phyloP scores from a whole-genome alignment of 2,113 vertebrate genomes.

The Phainopepla nitens region DNA sequence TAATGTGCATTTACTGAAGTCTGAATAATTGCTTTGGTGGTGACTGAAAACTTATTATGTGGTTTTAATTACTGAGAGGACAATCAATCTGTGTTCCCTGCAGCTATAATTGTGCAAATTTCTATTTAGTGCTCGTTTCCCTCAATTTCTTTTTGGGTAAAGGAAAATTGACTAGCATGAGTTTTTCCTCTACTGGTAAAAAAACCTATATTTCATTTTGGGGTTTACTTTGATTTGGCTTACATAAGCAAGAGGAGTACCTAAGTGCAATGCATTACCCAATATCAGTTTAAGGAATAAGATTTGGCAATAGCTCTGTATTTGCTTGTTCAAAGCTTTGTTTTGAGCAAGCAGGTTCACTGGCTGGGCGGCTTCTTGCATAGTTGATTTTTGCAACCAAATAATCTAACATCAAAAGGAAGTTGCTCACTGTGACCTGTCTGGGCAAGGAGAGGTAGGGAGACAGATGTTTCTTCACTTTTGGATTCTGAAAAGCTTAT shows the following conservation, averaged over 20 bases:
- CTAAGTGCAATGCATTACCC: not conserved
- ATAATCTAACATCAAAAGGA: not conserved
- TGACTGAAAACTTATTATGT: conserved; percentile 34
- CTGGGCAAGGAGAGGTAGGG: not conserved
- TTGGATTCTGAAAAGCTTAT: not conserved
- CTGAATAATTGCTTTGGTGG: conserved; percentile 24
- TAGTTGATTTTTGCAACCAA: not conserved
- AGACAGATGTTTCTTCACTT: not conserved
- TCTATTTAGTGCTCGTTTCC: not conserved
- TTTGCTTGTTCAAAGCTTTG: not conserved
- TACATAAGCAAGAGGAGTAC: not conserved
- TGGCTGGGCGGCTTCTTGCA: not conserved
- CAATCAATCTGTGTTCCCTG: conserved; percentile 10
- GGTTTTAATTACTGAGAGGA: conserved; percentile 35
- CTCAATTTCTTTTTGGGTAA: not conserved
- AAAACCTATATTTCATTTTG: not conserved
- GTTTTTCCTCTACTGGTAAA: not conserved
- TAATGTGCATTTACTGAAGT: conserved; percentile 18
- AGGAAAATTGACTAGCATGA: not conserved
- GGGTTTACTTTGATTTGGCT: not conserved
- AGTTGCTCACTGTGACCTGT: not conserved
- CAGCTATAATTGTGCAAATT: not conserved
- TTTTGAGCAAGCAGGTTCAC: not conserved
- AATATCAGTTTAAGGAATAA: not conserved
- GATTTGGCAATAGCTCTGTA: not conserved